Evolutionary conservation across 2,113 vertebrate genomes (phyloP).

Genomic region (Melozone crissalis): DNA sequence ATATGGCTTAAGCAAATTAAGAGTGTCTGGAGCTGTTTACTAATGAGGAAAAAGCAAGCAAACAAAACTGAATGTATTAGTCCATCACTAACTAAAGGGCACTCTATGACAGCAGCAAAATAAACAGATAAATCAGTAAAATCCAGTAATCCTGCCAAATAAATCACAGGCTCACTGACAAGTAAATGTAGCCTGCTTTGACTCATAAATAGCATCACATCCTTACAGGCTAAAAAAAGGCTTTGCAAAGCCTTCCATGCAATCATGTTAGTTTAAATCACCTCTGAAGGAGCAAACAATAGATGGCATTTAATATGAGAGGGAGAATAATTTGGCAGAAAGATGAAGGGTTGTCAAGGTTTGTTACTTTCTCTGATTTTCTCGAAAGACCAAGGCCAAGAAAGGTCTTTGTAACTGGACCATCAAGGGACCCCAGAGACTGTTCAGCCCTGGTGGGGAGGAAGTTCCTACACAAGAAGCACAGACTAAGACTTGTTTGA

Average conservation of each 20-base stretch:
- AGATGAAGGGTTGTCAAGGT: neutral
- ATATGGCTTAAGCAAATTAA: conserved; percentile 53
- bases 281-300: neutral
- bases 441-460: neutral
- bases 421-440: neutral
- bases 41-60: conserved; percentile 39
- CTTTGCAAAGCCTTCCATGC: neutral
- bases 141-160: conserved; percentile 39
- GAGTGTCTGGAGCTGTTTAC: conserved; percentile 5
- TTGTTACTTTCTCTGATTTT: neutral
- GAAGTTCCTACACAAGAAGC: neutral
- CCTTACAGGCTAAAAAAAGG: neutral
- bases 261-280: neutral
- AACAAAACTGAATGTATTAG: conserved; percentile 36
- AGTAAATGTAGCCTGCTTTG: neutral
- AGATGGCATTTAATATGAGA: neutral
- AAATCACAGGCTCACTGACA: conserved; percentile 49
- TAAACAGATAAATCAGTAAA: conserved; percentile 64
- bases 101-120: conserved; percentile 40
- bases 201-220: neutral
- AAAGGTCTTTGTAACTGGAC: neutral
- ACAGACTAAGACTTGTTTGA: neutral
- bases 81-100: conserved; percentile 45
- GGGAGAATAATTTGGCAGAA: neutral
- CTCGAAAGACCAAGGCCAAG: neutral